Evolutionary conservation across 2,113 vertebrate species (phyloP).

Genomic region (Crotalus horridus): DNA sequence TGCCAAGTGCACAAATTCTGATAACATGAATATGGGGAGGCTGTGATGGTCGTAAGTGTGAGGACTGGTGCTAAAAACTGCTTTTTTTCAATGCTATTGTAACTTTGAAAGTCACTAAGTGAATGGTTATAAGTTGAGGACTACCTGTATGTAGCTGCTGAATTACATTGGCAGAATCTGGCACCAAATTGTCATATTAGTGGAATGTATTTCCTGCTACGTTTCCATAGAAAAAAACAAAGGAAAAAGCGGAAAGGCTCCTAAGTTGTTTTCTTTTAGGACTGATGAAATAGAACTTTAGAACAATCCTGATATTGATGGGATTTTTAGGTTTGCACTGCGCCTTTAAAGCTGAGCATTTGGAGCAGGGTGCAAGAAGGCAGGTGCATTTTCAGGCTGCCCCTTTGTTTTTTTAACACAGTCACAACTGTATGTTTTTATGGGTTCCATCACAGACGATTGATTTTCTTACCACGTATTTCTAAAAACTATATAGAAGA

Average conservation of each 20-base stretch:
- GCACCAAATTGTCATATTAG: not conserved
- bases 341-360: not conserved
- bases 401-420: not conserved
- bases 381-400: not conserved
- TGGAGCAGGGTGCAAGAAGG: not conserved
- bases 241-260: not conserved
- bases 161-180: not conserved
- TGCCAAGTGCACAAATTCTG: not conserved
- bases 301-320: not conserved
- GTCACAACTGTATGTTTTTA: not conserved
- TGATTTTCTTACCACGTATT: not conserved
- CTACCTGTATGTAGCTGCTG: not conserved
- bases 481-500: not conserved
- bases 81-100: not conserved
- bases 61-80: not conserved
- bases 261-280: not conserved
- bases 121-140: not conserved
- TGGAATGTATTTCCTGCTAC: not conserved
- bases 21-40: not conserved
- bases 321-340: not conserved
- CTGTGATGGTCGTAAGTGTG: not conserved
- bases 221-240: not conserved
- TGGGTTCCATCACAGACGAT: not conserved
- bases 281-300: not conserved
- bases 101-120: not conserved